Evolutionary conservation across 2,888 invertebrate species (phyloP).

Genomic region (Empis livida): DNA sequence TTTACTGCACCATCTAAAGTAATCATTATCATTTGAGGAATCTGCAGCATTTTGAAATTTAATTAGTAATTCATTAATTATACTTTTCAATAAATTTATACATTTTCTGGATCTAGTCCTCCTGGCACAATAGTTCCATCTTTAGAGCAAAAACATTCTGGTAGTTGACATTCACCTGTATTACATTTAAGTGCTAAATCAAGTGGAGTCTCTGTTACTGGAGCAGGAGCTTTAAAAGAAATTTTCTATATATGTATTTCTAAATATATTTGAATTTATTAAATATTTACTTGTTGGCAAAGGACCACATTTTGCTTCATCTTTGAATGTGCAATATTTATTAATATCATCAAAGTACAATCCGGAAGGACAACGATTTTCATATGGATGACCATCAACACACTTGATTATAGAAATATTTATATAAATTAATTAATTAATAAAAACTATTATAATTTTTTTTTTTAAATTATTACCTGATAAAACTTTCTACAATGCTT

Average conservation of each 20-base stretch:
- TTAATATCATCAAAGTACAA: slow-evolving; percentile 81
- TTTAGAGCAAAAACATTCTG: slow-evolving; percentile 84
- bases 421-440: slow-evolving; percentile 2
- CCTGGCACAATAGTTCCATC: slow-evolving; percentile 83
- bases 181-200: slow-evolving; percentile 75
- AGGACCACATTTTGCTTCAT: slow-evolving; percentile 82
- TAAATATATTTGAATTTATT: not conserved
- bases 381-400: slow-evolving; percentile 77
- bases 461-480: slow-evolving; percentile 47
- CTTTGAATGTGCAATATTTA: slow-evolving; percentile 82
- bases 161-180: slow-evolving; percentile 57
- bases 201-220: slow-evolving; percentile 65
- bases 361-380: slow-evolving; percentile 80
- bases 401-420: slow-evolving; percentile 49
- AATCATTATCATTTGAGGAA: slow-evolving; percentile 83
- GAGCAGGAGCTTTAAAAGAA: slow-evolving; percentile 54
- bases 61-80: not conserved
- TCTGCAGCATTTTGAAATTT: slow-evolving; percentile 40
- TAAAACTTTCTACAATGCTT: slow-evolving; percentile 78
- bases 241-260: slow-evolving; percentile 3
- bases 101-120: slow-evolving; percentile 67
- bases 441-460: not conserved
- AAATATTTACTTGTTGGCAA: slow-evolving; percentile 68
- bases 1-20: slow-evolving; percentile 92
- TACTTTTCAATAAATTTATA: slow-evolving; percentile 26